Evolutionary conservation across 2,113 vertebrate genomes (phyloP), one percentile per base, ranked within the genome.

Genomic region (Suncus etruscus): DNA sequence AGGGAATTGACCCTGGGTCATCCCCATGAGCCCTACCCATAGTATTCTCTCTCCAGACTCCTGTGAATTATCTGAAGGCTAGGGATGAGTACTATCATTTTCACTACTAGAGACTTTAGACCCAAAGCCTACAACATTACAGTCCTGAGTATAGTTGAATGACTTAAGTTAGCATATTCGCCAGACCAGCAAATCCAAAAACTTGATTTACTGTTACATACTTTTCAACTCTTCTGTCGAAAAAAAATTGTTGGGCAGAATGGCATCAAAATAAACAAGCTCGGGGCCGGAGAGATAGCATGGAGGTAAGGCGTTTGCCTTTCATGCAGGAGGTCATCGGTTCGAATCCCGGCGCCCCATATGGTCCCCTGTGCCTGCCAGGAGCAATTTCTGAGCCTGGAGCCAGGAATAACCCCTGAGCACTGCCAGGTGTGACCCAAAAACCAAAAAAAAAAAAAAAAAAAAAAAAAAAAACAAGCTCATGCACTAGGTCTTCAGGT

Each of bases 171-270:
- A 90, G 73, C 72, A 45, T 29, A 24, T 78, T 27, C 74, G 48
- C n/a, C 29, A 86, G 54, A 48, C 63, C 65, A 91, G 54, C 32
- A 74, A 78, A 83, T 68, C 29, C 68, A 54, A 61, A 72, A 91
- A 63, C 27, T 27, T 70, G 66, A 75, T 58, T 65, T 29, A 48
- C n/a, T 7, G 15, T 32, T 31, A 65, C 16, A 58, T 22, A 61
- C 58, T 20, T 31, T 61, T 83, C 29, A 85, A 14, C 61, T 70
- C 48, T 77, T 50, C 66, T 85, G 29, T 22, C 27, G 65, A 78
- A 73, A 79, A 86, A 73, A 32, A 9, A 72, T 1, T 29, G 51
- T 14, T 69, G 22, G 31, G 29, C 5, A 58, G 14, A 61, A 88
- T 4, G 18, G 22, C 65, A 85, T 8, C 54, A 51, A 29, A 14